Evolutionary conservation across 2,797 vertebrate genomes (phyloP), one percentile per base, ranked within the genome.

Genomic region (Percopsis omiscomaycus): DNA sequence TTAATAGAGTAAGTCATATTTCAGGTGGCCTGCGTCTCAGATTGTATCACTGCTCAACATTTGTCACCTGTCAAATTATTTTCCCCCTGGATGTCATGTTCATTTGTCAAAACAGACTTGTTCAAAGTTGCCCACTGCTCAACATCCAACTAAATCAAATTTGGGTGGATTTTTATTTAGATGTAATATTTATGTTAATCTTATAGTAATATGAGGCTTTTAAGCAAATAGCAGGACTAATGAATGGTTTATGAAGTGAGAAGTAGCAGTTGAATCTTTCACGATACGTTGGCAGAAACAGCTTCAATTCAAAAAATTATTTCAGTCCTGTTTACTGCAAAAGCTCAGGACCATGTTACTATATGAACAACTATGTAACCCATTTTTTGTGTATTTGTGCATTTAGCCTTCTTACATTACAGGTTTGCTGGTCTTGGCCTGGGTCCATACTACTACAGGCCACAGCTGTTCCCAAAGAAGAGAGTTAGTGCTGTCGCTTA

Each of bases 11-110:
- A 88, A 92, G 90, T 91, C 91, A 91, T 94, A 93, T 93, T 93
- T 92, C 89, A 91, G 91, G 89, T 92, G 91, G 90, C 86, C 86
- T 78, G 89, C 87, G 87, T 91, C 92, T 94, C 92, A 92, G 91
- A 93, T 93, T 88, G 89, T 92, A 94, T 94, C 92, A 83, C 82
- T 64, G 80, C 86, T 91, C 88, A 88, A 91, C 93, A 94, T 94
- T 94, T 93, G 92, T 94, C 93, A 93, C 88, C 89, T 92, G 92
- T 94, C 92, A 93, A 93, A 93, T 94, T 93, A 94, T 92, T 91
- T 90, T 86, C 88, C 87, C 82, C 83, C 82, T 64, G 80, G 89
- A 80, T 93, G 91, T 93, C 91, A 89, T 78, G 76, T 92, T 91
- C 92, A 94, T 94, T 94, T 93, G 92, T 94, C 93, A 94, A 91